phyloP scores from a whole-genome alignment of 2,113 vertebrate genomes.

The Gobio gobio region DNA sequence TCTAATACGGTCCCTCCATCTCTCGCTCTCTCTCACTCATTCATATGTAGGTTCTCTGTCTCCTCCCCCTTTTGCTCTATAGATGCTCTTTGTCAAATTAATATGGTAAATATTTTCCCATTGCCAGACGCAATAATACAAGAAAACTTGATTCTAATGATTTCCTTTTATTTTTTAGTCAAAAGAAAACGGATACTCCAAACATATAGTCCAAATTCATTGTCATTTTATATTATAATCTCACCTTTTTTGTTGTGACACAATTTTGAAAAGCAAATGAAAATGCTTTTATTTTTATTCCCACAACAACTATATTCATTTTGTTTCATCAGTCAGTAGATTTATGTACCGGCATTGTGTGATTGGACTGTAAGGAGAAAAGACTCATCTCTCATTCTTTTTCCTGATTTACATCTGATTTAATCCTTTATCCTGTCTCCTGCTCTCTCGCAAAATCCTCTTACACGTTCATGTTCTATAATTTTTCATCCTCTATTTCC shows the following conservation, averaged over 20 bases:
- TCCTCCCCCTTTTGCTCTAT: background rate
- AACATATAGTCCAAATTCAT: background rate
- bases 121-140: background rate
- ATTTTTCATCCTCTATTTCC: conserved; percentile 43
- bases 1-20: background rate
- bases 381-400: conserved; percentile 16
- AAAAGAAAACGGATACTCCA: background rate
- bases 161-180: background rate
- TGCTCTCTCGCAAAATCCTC: conserved; percentile 53
- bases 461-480: conserved; percentile 52
- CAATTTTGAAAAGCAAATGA: background rate
- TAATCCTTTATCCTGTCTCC: conserved; percentile 48
- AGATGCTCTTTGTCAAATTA: background rate
- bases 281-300: background rate
- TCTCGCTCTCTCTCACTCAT: background rate
- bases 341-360: background rate
- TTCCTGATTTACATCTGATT: conserved; percentile 43
- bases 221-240: background rate
- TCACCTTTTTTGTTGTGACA: background rate
- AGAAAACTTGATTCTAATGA: background rate
- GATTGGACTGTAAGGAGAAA: conserved; percentile 1
- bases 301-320: background rate
- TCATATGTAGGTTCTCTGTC: background rate
- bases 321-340: background rate
- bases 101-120: background rate